Conservation (phyloP, 2,888 invertebrate species). For the Lordiphosa fenestrarum region DNA sequence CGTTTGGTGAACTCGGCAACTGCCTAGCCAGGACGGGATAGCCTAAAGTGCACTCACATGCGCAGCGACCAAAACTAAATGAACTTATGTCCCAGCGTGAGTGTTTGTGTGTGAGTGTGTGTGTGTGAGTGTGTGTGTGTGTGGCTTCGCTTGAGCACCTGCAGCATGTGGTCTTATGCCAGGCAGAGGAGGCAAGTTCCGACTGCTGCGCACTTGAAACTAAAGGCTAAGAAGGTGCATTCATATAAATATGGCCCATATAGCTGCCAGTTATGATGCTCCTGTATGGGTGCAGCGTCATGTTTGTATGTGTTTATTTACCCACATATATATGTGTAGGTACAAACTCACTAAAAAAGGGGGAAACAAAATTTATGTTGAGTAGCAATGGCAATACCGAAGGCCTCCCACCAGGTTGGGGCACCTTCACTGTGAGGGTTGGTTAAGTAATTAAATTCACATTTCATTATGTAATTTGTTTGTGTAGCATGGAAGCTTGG, state of each 20-base stretch:
- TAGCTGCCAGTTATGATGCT: not conserved
- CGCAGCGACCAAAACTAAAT: conserved; percentile 58
- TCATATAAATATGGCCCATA: conserved; percentile 38
- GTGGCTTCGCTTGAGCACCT: conserved; percentile 64
- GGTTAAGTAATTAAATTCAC: conserved; percentile 59
- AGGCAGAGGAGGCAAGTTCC: conserved; percentile 17
- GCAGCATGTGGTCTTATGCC: conserved; percentile 32
- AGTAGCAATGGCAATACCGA: no score
- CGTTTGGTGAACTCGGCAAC: conserved; percentile 9
- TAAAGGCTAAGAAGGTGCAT: conserved; percentile 72
- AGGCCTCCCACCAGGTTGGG: no score
- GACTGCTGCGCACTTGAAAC: conserved; percentile 59
- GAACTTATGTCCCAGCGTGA: conserved; percentile 12
- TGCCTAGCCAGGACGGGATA: conserved; percentile 22
- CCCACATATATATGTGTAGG: not conserved
- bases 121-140: conserved; percentile 18
- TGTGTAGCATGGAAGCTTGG: no score
- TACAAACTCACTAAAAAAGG: not conserved
- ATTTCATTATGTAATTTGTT: conserved; percentile 21
- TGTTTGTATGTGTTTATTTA: not conserved
- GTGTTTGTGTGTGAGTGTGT: no score
- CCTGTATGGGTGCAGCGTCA: not conserved
- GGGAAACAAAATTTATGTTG: no score
- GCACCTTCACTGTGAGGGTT: conserved; percentile 1
- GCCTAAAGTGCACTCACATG: conserved; percentile 65